Conservation (phyloP, 2,113 vertebrate species). For the Periophthalmus modestus region DNA sequence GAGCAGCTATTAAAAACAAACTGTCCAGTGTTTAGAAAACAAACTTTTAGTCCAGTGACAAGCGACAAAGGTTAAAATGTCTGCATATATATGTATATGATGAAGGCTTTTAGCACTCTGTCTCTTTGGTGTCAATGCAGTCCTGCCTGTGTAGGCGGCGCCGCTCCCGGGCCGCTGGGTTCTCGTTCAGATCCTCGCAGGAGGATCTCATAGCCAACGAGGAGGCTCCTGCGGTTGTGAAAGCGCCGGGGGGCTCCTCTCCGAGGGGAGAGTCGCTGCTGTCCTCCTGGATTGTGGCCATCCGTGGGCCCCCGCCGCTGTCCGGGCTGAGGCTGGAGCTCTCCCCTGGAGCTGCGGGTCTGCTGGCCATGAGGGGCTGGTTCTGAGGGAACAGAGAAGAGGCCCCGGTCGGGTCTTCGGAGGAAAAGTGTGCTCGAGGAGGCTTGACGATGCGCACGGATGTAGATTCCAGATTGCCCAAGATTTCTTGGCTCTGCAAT, state of each 20-base stretch:
- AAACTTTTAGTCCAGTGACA: conserved; percentile 45
- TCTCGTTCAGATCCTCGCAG: conserved; percentile 89
- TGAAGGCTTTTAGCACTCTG: conserved; percentile 82
- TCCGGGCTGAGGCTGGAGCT: conserved; percentile 62
- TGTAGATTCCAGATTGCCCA: conserved; percentile 86
- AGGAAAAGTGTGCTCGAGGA: conserved; percentile 70
- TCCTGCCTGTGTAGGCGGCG: conserved; percentile 89
- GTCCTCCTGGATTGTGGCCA: conserved; percentile 98
- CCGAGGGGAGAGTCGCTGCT: conserved; percentile 88
- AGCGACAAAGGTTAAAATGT: not conserved
- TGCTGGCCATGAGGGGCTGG: conserved; percentile 24
- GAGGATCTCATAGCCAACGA: conserved; percentile 87
- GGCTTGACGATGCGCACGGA: conserved; percentile 87
- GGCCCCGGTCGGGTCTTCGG: conserved; percentile 60
- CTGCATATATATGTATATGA: not conserved
- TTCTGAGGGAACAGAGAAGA: conserved; percentile 69
- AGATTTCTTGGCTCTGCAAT: conserved; percentile 87
- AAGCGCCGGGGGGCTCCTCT: conserved; percentile 84
- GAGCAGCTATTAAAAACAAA: conserved; percentile 12
- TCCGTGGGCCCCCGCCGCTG: conserved; percentile 77
- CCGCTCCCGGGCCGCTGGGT: conserved; percentile 75
- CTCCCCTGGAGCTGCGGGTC: conserved; percentile 45
- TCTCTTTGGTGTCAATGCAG: conserved; percentile 92
- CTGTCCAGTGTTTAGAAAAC: conserved; percentile 34
- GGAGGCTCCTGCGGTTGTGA: conserved; percentile 82